Base-by-base conservation (phyloP, 1,140 invertebrate species). In the Idris sp. region DNA sequence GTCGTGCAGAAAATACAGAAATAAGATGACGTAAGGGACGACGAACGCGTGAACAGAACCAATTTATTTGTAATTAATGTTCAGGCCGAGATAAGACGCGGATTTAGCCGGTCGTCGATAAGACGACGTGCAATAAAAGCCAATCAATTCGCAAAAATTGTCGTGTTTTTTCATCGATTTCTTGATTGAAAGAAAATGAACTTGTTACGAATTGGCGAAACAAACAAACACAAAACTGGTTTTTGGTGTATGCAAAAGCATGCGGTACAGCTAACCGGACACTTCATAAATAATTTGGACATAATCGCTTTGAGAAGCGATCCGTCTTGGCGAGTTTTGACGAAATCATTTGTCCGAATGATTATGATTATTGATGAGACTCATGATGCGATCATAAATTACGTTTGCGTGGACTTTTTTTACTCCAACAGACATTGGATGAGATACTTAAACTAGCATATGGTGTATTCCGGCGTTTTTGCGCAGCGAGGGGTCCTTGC, bases 361-460 rank as follows among this genome's bases (percentile, higher is more conserved):
- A 62, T 76, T 73, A 72, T 64, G 74, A 73, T 64, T 73, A 76
- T 76, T 76, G 56, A 76, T 71, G 74, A 59, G 35, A 31, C 16
- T 51, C 62, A 36, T 54, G 67, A 67, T 6, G 64, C 36, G 53
- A 41, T 56, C 73, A 48, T 71, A 71, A 76, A 71, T 76, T 71
- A 54, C 33, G 46, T 30, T 49, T 33, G 30, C 53, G 30, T 51
- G 25, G 53, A 58, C 62, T 43, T 75, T 54, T 72, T 61, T 18
- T n/a, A n/a, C n/a, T n/a, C n/a, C n/a, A n/a, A n/a, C n/a, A n/a
- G n/a, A n/a, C n/a, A n/a, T n/a, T n/a, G 56, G 64, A 76, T 65
- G 64, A 65, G 74, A 73, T 76, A 76, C 74, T 73, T 68, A 76
- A 73, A 76, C 74, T 51, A 76, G 51, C 74, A 73, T 64, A 76